Conservation (phyloP, 2,113 vertebrate species). For the Sebastes fasciatus region DNA sequence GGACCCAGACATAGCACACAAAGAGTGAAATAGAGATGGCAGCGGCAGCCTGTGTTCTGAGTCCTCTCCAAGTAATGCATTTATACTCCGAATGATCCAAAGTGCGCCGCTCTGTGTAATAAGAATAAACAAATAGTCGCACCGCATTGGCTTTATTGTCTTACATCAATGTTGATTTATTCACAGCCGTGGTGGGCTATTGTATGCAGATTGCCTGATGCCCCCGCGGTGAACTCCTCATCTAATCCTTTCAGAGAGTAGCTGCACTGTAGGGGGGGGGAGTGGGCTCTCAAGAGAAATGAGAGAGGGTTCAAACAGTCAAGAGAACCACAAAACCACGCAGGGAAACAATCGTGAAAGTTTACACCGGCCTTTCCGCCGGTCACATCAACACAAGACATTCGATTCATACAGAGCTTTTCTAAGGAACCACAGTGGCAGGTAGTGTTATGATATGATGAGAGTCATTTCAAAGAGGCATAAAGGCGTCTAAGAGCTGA, state of each 20-base stretch:
- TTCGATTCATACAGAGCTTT: slow-evolving; percentile 12
- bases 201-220: slow-evolving; percentile 78
- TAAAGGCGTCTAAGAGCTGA: slow-evolving; percentile 25
- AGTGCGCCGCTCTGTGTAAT: slow-evolving; percentile 51
- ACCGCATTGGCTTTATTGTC: slow-evolving; percentile 71
- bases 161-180: slow-evolving; percentile 74
- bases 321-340: slow-evolving; percentile 49
- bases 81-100: slow-evolving; percentile 55
- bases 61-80: slow-evolving; percentile 55
- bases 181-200: slow-evolving; percentile 55
- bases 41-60: slow-evolving; percentile 21
- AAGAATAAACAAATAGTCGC: slow-evolving; percentile 73
- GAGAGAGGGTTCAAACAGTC: slow-evolving; percentile 72
- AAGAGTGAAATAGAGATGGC: slow-evolving; percentile 28
- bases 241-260: slow-evolving; percentile 66
- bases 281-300: slow-evolving; percentile 56
- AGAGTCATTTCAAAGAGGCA: slow-evolving; percentile 49
- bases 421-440: slow-evolving; percentile 20
- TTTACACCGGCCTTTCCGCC: slow-evolving; percentile 24
- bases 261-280: slow-evolving; percentile 26
- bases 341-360: slow-evolving; percentile 49
- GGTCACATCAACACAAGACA: slow-evolving; percentile 26
- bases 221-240: slow-evolving; percentile 70
- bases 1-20: slow-evolving; percentile 57
- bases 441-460: slow-evolving; percentile 46